Evolutionary conservation across 1,140 invertebrate species (phyloP).

Genomic region (Lysiphlebus fabarum): DNA sequence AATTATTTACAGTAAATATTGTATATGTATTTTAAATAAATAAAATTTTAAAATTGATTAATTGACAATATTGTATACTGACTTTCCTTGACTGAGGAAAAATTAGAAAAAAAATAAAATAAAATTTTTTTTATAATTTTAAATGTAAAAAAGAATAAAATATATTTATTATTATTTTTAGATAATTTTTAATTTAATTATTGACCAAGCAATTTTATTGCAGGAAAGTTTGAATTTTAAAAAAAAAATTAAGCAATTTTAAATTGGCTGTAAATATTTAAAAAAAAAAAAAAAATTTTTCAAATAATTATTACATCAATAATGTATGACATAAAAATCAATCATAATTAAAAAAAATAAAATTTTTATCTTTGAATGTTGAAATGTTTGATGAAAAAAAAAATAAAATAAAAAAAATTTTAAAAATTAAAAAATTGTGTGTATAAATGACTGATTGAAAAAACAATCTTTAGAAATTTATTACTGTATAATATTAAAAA

Average conservation of each 20-base stretch:
- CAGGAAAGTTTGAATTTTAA: slow-evolving; percentile 2
- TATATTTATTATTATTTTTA: slow-evolving; percentile 5
- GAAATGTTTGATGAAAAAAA: slow-evolving; percentile 3
- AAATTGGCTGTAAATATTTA: not conserved
- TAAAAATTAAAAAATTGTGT: no score
- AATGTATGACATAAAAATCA: no score
- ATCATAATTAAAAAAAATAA: slow-evolving; percentile 1
- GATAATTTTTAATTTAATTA: slow-evolving; percentile 8
- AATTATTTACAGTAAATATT: no score
- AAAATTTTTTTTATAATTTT: slow-evolving; percentile 8
- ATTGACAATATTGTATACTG: no score
- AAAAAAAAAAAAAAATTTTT: not conserved
- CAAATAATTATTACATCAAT: no score
- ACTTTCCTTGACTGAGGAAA: not conserved
- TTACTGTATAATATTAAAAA: not conserved
- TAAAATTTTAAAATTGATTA: no score
- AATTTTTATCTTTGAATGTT: slow-evolving; percentile 12
- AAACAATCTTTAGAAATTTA: slow-evolving; percentile 7
- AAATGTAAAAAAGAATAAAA: slow-evolving; percentile 2
- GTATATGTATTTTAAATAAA: no score
- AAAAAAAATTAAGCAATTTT: no score
- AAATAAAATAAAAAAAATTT: not conserved
- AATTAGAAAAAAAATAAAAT: slow-evolving; percentile 7
- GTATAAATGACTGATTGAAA: slow-evolving; percentile 1
- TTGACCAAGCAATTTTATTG: slow-evolving; percentile 14